Evolutionary conservation across 2,888 invertebrate species (phyloP), one percentile per base, ranked within the genome.

Genomic region (Drosophila fungiperda): DNA sequence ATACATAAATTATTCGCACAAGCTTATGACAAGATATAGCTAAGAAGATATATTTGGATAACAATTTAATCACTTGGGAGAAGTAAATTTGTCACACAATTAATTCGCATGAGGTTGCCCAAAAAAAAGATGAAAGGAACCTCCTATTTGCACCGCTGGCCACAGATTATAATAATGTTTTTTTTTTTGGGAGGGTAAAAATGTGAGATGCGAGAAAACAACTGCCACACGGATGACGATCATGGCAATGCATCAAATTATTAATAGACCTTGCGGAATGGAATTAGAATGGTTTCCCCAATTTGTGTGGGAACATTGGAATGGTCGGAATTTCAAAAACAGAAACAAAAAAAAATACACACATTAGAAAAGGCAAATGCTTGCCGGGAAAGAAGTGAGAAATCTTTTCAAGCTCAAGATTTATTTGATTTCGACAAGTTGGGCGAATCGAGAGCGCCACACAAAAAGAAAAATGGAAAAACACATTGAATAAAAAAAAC

Each of bases 221-320:
- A 53, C 42, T 33, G 50, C 33, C 54, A 67, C 58, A 55, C 33
- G 67, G 82, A 77, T 65, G 67, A 73, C 49, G 67, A 60, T 50
- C 65, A 65, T 52, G 80, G 70, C 83, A 79, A 80, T 80, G 80
- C 83, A 83, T 83, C 81, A 83, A 73, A 80, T 73, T 83, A 80
- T 83, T 83, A 80, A 80, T 80, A 80, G 84, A 72, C 32, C 75
- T 54, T 69, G 62, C 68, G 61, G 54, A 68, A 78, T 76, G 55
- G 36, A 65, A 78, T 49, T 23, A 48, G 59, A 61, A 64, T 68
- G 52, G 65, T 62, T 64, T 50, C 60, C 62, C 48, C 45, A 26
- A 49, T 57, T 63, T 29, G 29, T 40, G 48, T 57, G 77, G 6
- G 29, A 65, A 26, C 73, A 72, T 65, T 33, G 68, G 81, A 60